Percentiles rank a stretch among this genome's conserved stretches.
Conservation (phyloP, 2,797 vertebrate genomes). For the Cyprinella venusta region DNA sequence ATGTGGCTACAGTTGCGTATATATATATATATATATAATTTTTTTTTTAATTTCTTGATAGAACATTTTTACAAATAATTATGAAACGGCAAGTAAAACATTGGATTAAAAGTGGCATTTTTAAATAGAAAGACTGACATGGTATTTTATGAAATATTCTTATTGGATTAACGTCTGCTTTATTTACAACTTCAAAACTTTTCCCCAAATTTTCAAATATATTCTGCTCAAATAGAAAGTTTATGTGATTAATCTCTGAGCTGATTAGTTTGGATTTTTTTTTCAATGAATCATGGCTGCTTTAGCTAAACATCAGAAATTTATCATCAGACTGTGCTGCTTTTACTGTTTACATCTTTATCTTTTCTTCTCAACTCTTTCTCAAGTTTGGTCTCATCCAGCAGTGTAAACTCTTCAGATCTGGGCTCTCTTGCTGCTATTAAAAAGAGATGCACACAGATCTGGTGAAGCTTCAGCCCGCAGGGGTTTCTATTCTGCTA, state of each 20-base stretch:
- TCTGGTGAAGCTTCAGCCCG: not conserved
- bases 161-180: not conserved
- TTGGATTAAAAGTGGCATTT: too few species aligned
- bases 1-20: too few species aligned
- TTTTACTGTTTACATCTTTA: not conserved
- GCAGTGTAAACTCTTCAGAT: not conserved
- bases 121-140: not conserved
- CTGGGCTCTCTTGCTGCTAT: not conserved
- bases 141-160: not conserved
- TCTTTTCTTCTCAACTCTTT: not conserved
- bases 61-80: not conserved
- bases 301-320: not conserved
- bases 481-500: not conserved
- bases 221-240: not conserved
- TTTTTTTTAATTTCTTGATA: too few species aligned
- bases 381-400: not conserved
- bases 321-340: not conserved
- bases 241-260: not conserved
- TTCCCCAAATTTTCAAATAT: not conserved
- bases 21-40: too few species aligned
- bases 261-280: not conserved
- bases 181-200: not conserved
- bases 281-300: not conserved
- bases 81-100: too few species aligned
- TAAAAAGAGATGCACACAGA: not conserved